These are phyloP conservation scores for Varecia variegata DNA, from an alignment of 2,797 vertebrate species.

Conservation along the genomic window DNA sequence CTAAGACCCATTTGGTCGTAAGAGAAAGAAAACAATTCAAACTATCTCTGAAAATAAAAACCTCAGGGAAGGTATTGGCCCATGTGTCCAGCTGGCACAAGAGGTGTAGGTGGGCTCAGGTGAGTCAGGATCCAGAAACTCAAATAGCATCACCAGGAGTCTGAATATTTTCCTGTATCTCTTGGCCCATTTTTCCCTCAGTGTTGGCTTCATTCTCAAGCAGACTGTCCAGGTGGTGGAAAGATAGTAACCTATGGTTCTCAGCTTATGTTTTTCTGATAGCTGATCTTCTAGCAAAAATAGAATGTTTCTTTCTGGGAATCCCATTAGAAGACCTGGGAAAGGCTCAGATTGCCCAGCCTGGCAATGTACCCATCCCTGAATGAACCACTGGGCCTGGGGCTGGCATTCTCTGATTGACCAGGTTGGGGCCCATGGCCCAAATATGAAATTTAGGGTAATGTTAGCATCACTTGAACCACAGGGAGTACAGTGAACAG, in stretches of 20 bases:
- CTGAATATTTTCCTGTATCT: neutral
- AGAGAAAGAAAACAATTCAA: conserved; percentile 21
- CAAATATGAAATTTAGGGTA: neutral
- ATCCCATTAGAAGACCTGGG: neutral
- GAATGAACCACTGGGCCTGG: neutral
- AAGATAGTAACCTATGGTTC: neutral
- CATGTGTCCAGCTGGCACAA: neutral
- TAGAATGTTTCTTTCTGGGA: neutral
- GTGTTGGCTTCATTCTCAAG: neutral
- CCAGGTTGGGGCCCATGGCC: neutral
- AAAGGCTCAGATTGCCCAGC: neutral
- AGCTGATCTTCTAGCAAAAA: neutral
- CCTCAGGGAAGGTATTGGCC: neutral
- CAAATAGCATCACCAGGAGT: neutral
- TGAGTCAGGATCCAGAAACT: neutral
- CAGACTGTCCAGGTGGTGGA: neutral
- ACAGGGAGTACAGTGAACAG: neutral
- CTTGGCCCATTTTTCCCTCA: neutral
- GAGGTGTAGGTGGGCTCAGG: neutral
- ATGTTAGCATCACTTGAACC: neutral
- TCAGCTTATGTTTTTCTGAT: neutral
- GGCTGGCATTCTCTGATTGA: neutral
- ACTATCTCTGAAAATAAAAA: neutral
- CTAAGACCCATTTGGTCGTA: neutral
- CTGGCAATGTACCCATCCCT: neutral